phyloP scores from a whole-genome alignment of 37 sponge, comb jelly and placozoan genomes.

The Aphrocallistes beatrix region DNA sequence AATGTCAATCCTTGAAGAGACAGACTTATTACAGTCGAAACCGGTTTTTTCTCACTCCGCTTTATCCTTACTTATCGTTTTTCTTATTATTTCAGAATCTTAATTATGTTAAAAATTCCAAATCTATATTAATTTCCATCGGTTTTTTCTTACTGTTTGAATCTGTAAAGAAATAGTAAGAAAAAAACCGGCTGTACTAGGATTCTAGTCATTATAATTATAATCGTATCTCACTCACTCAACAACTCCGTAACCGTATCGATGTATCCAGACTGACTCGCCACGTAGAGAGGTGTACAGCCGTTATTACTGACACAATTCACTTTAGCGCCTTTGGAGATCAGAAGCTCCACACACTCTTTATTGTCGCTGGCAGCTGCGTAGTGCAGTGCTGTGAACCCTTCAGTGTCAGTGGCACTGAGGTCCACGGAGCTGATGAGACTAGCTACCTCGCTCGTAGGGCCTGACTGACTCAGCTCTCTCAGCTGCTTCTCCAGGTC shows the following conservation, averaged over 20 bases:
- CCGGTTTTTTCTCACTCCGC: no score
- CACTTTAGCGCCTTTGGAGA: background rate
- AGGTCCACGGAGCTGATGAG: background rate
- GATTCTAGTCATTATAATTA: no score
- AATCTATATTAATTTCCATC: no score
- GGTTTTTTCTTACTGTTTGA: no score
- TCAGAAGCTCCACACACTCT: background rate
- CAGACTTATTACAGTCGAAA: no score
- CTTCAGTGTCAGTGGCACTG: background rate
- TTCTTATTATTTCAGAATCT: no score
- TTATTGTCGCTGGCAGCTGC: constrained; percentile 20
- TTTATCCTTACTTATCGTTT: no score
- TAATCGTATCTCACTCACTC: background rate
- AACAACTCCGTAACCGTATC: constrained; percentile 28
- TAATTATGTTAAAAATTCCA: no score
- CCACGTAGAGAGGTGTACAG: constrained; percentile 29
- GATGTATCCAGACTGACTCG: constrained; percentile 25
- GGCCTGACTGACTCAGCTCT: background rate
- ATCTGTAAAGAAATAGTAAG: no score
- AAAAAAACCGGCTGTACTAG: no score
- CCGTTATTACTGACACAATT: constrained; percentile 23
- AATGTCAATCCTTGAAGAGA: no score
- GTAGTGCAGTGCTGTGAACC: constrained; percentile 28
- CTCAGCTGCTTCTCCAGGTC: constrained; percentile 9
- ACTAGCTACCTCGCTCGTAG: background rate